phyloP scores from a whole-genome alignment of 2,113 vertebrate species.

The Vulpes lagopus region DNA sequence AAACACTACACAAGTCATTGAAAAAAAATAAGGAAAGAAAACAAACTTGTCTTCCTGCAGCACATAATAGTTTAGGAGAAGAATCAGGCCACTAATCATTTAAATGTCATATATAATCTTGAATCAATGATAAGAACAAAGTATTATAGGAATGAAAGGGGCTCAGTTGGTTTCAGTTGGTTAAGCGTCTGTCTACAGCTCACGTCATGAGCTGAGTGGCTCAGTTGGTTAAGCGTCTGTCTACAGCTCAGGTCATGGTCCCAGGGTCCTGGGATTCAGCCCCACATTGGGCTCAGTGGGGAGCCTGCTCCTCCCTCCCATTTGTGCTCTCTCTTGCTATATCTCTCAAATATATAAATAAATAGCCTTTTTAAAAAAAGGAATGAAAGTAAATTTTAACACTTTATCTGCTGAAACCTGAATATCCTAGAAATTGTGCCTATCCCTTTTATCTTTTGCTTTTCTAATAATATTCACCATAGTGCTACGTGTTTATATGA shows the following conservation, averaged over 20 bases:
- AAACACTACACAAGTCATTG: background rate
- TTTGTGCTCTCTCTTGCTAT: no score
- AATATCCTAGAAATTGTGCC: background rate
- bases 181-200: no score
- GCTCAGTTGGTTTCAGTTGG: no score
- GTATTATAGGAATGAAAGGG: background rate
- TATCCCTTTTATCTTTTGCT: background rate
- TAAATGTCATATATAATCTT: background rate
- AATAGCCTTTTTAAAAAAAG: background rate
- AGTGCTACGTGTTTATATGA: background rate
- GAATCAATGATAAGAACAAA: conserved; percentile 42
- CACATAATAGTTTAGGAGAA: background rate
- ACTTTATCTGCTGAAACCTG: background rate
- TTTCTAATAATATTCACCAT: conserved; percentile 30
- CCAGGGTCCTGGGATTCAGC: no score
- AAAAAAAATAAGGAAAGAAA: background rate
- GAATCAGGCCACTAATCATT: background rate
- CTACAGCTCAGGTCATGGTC: no score
- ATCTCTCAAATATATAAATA: no score
- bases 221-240: no score
- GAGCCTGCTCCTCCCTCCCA: no score
- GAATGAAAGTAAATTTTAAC: background rate
- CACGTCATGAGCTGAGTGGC: no score
- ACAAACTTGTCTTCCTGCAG: background rate
- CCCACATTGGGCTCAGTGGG: no score